Evolutionary conservation across 2,113 vertebrate genomes (phyloP).

Genomic region (Sialia sialis): DNA sequence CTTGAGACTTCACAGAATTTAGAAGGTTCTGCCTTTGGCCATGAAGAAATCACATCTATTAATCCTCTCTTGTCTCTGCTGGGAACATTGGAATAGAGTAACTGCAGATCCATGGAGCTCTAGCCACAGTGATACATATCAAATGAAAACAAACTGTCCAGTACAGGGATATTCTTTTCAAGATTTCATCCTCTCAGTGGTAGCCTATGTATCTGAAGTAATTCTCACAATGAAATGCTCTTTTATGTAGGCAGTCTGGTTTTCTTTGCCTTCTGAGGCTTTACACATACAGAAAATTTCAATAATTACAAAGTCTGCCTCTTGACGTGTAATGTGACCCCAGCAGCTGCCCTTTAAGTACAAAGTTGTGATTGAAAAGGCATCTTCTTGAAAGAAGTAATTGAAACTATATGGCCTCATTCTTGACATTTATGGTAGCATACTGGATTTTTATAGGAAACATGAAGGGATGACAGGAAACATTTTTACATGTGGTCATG

Average conservation of each 20-base stretch:
- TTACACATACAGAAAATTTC: neutral
- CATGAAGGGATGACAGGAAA: slow-evolving; percentile 3
- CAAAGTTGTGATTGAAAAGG: slow-evolving; percentile 29
- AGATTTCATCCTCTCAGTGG: neutral
- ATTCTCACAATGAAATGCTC: neutral
- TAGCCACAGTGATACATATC: neutral
- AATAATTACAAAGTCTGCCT: neutral
- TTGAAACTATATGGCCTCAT: slow-evolving; percentile 44
- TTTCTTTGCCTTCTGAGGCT: slow-evolving; percentile 14
- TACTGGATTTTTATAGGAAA: slow-evolving; percentile 20
- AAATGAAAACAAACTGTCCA: neutral
- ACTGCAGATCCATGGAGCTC: neutral
- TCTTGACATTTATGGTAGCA: slow-evolving; percentile 30
- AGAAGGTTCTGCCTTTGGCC: neutral
- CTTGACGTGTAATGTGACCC: neutral
- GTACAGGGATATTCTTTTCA: neutral
- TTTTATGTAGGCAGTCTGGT: neutral
- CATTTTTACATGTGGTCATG: slow-evolving; percentile 18
- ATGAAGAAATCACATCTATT: neutral
- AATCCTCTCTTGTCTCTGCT: neutral
- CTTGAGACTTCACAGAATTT: neutral
- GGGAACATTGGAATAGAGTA: neutral
- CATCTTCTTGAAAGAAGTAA: slow-evolving; percentile 53
- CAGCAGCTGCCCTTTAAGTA: slow-evolving; percentile 22
- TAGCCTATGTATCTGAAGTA: neutral